Evolutionary conservation across 2,113 vertebrate genomes (phyloP), one percentile per base, ranked within the genome.

Genomic region (Microcebus murinus): DNA sequence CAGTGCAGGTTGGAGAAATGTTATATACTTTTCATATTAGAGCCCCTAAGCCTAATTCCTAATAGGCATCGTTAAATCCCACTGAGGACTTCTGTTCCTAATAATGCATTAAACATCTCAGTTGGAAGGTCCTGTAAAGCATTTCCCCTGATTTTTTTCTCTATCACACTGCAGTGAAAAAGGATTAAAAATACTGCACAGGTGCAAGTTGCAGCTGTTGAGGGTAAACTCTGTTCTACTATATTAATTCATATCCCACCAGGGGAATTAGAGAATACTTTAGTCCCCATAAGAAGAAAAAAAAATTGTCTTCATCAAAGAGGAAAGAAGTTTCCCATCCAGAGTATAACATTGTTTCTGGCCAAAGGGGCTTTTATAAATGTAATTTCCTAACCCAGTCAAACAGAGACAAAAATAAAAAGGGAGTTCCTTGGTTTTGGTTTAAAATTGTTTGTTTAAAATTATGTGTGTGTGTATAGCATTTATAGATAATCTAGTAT

Each of bases 171-270:
- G 67, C 80, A 98, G 95, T 96, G 97, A 98, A 98, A 98, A 98
- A 95, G 94, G 97, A 97, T 97, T 97, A 42, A 96, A 90, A 98
- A 97, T 94, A 97, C 83, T 84, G 97, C 97, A 98, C 98, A 99
- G 98, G 98, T 99, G 98, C 98, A 98, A 79, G 94, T 90, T 98
- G 96, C 98, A 99, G 98, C 98, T 99, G 98, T 97, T 98, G 96
- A 96, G 97, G 95, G 97, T 97, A 98, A 98, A 98, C 97, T 98
- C 86, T 95, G 92, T 97, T 99, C 97, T 97, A 82, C 96, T 98
- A 96, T 98, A 98, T 97, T 97, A 98, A 98, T 98, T 98, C 96
- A 93, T 96, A 92, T 97, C 98, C 98, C 98, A 88, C 77, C 94
- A 95, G 97, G 98, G 96, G 98, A 98, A 98, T 36, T 97, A 90